Evolutionary conservation across 2,888 invertebrate genomes (phyloP), one percentile per base, ranked within the genome.

Genomic region (Caenorhabditis sp.): DNA sequence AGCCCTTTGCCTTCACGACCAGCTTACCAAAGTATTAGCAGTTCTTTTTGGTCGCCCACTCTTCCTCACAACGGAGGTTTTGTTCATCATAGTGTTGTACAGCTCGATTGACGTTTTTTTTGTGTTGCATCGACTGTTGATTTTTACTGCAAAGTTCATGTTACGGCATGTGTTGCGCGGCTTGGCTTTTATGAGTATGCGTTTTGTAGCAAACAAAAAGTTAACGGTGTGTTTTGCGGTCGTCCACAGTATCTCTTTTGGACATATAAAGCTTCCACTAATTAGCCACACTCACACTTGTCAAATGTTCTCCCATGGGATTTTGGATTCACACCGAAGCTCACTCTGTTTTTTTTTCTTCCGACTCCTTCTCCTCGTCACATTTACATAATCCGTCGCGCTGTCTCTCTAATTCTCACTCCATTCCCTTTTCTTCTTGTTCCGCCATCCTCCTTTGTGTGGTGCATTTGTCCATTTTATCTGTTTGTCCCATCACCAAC

Each of bases 1-100:
- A 58, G 64, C 31, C 44, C 58, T 19, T 61, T n/a, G 49, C 38
- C 68, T 59, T 44, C 51, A 54, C 64, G 74, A 75, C 26, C 58
- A 49, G 75, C 69, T 77, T 77, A 77, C 77, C 63, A 70, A 70
- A 77, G 77, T 63, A 77, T 77, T 77, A 77, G 70, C 77, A 77
- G 77, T 63, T 70, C 63, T 77, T 77, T 77, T 77, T 77, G 76
- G 68, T 76, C 56, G 64, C 47, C 12, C 54, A 24, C 56, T 0
- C 31, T 66, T 49, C 66, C 51, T 51, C 66, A 35, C 66, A n/a
- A 41, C 38, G 56, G 54, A 59, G 68, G 68, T 76, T 76, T 76
- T 76, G 76, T 76, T 76, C 69, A 76, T 76, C 76, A 76, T 61
- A 61, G 16, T 64, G 44, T 7, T 56, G 51, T 61, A 61, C 69